Base-by-base conservation (phyloP, 2,888 invertebrate species). In the Diloba caeruleocephala region DNA sequence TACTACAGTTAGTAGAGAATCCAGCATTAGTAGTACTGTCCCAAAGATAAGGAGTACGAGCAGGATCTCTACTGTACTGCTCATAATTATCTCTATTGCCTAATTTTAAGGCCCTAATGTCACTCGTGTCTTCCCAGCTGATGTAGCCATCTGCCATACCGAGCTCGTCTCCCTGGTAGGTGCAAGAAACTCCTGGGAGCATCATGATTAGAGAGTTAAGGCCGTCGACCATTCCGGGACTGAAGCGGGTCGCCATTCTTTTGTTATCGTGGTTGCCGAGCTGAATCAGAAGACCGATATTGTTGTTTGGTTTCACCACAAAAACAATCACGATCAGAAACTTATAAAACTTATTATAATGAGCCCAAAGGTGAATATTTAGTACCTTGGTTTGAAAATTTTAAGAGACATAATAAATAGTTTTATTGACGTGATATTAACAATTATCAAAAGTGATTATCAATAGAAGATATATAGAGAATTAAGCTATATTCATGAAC, bases 141-240 rank as follows among this genome's bases (percentile, higher is more conserved):
- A 95, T 90, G 49, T 81, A 80, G 0, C 93, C 94, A 64, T 96
- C 94, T 33, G 85, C 82, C 96, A 96, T 96, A 0, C 96, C 96
- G 26, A 97, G 95, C 81, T 97, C 96, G 71, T 97, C 96, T 0
- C 97, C 97, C 74, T 97, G 97, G 85, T 97, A 97, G 0, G 96
- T 95, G n/a, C 97, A 94, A 0, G 96, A 94, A 0, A 96, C 95
- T 28, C 97, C 97, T 0, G 97, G 97, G 28, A 98, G 86, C 2
- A 96, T 79, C 75, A 96, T 90, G 48, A 95, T 94, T 46, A 98
- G 85, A 74, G 96, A 94, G 79, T 96, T 96, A 5, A 96, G 78
- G 0, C 95, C 95, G 57, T 96, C 96, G 0, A 95, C 94, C 72
- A 96, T 94, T 66, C 94, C 94, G 0, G 81, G 80, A 1, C 96